phyloP scores from a whole-genome alignment of 2,888 invertebrate species.

The Cecidostiba fungosa region DNA sequence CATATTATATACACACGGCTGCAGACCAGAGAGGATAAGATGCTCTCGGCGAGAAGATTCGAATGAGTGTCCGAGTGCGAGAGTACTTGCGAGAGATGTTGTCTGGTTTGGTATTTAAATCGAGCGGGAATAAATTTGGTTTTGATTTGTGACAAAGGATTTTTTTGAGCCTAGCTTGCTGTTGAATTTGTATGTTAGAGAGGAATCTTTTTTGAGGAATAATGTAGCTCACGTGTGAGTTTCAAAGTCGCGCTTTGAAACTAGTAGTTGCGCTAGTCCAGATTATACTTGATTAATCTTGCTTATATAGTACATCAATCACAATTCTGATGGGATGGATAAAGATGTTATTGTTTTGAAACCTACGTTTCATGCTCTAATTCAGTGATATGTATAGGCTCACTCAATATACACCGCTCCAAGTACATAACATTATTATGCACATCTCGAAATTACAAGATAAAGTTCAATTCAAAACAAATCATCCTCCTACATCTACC shows the following conservation, averaged over 20 bases:
- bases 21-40: too few species aligned
- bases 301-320: background rate
- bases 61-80: background rate
- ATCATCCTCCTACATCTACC: too few species aligned
- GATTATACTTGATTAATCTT: background rate
- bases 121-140: background rate
- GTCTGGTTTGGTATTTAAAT: background rate
- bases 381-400: background rate
- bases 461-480: too few species aligned
- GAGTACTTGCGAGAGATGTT: background rate
- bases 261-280: background rate
- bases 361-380: background rate
- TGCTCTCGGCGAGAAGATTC: background rate
- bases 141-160: background rate
- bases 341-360: constrained; percentile 12
- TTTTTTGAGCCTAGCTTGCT: too few species aligned
- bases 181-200: background rate
- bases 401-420: background rate
- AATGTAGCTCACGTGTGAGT: background rate
- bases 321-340: background rate
- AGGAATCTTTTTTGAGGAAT: background rate
- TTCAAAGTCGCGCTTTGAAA: background rate
- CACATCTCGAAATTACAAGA: background rate
- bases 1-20: too few species aligned
- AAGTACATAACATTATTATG: background rate